phyloP scores from a whole-genome alignment of 2,888 invertebrate species.

The Lochmaea crataegi region DNA sequence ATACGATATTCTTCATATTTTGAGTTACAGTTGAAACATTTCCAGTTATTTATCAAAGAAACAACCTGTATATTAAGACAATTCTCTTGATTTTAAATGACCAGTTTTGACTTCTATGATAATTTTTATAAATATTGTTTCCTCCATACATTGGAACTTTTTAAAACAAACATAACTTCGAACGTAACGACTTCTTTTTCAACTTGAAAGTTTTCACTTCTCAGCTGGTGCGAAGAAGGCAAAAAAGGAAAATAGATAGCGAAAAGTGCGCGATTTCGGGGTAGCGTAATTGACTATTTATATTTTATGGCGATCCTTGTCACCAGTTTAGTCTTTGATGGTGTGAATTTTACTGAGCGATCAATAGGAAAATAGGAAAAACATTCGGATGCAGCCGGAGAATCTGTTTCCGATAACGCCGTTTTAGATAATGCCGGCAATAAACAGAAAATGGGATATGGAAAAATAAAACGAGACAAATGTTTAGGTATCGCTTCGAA shows the following conservation, averaged over 20 bases:
- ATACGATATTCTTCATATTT: too few species aligned
- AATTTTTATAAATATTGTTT: background rate
- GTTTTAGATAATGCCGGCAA: constrained; percentile 27
- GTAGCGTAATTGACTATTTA: constrained; percentile 34
- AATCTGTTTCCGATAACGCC: constrained; percentile 34
- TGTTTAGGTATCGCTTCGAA: background rate
- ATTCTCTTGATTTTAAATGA: too few species aligned
- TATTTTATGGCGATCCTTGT: constrained; percentile 33
- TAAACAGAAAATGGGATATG: constrained; percentile 16
- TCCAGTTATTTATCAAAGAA: too few species aligned
- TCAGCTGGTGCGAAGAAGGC: constrained; percentile 15
- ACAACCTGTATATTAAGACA: too few species aligned
- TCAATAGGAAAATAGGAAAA: constrained; percentile 34
- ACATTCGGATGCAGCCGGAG: constrained; percentile 31
- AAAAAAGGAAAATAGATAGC: constrained; percentile 1
- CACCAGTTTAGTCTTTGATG: constrained; percentile 35
- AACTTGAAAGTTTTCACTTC: background rate
- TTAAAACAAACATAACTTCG: background rate
- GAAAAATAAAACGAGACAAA: constrained; percentile 20
- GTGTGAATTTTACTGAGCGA: constrained; percentile 32
- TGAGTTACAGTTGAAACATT: too few species aligned
- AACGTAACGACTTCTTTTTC: constrained; percentile 15
- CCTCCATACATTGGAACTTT: background rate
- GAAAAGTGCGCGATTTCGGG: constrained; percentile 24
- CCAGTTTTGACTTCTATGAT: too few species aligned